Evolutionary conservation across 2,888 invertebrate species (phyloP).

Genomic region (Drosophila kanekoi): DNA sequence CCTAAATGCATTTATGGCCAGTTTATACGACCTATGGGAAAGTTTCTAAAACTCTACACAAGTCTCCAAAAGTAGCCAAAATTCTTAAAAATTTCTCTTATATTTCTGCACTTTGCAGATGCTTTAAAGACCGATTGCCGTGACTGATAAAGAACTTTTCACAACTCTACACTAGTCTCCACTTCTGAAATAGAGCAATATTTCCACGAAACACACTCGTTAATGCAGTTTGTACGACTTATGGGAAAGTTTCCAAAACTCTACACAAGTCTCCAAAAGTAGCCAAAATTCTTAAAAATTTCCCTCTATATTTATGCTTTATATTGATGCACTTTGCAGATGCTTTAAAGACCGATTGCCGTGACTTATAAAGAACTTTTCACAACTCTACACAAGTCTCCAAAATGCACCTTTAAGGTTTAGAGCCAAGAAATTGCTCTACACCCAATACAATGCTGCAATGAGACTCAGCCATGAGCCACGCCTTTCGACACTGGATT

Average conservation of each 20-base stretch:
- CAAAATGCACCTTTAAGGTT: not conserved
- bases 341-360: no score
- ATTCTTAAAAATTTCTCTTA: no score
- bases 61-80: not conserved
- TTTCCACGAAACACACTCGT: not conserved
- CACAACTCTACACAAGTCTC: conserved; percentile 1
- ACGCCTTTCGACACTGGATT: conserved; percentile 4
- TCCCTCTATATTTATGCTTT: no score
- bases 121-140: no score
- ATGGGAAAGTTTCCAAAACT: not conserved
- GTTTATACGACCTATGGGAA: no score
- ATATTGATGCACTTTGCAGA: no score
- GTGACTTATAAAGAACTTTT: not conserved
- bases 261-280: not conserved
- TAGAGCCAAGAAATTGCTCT: not conserved
- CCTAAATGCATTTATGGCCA: not conserved
- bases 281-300: no score
- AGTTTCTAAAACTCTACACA: not conserved
- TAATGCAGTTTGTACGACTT: not conserved
- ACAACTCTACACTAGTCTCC: conserved; percentile 22
- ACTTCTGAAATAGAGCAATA: not conserved
- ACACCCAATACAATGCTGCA: not conserved
- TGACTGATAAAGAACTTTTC: no score
- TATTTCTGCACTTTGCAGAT: no score
- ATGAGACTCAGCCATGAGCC: conserved; percentile 9